A percentile compares a stretch with the other conserved stretches of the same genome.
These are phyloP conservation scores for Griposia aprilina DNA, from an alignment of 2,888 invertebrate genomes.

Conservation along the genomic window DNA sequence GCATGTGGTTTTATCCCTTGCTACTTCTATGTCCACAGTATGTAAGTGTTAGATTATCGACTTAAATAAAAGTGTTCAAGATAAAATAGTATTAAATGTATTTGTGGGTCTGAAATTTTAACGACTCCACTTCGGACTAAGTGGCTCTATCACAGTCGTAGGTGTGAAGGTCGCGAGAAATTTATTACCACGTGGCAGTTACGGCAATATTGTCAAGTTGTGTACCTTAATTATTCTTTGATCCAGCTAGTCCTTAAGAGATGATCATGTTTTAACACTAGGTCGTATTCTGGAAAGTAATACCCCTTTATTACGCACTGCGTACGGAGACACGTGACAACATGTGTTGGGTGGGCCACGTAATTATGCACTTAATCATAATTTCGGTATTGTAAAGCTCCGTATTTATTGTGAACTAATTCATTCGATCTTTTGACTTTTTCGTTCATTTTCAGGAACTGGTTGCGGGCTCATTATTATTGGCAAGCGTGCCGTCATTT, in stretches of 20 bases:
- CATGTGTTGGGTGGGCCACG: too few relatives aligned
- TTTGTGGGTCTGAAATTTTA: constrained; percentile 14
- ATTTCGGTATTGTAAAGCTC: neutral
- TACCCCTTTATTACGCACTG: too few relatives aligned
- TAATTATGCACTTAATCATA: neutral
- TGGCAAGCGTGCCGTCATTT: neutral
- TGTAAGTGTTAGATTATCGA: neutral
- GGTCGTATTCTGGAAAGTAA: neutral
- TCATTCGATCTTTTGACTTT: neutral
- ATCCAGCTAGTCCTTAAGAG: neutral
- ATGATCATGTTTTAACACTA: neutral
- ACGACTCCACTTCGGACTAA: neutral
- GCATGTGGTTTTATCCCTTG: constrained; percentile 5
- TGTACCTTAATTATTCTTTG: too few relatives aligned
- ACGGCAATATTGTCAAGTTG: neutral
- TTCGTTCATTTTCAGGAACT: neutral
- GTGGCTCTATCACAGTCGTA: constrained; percentile 3
- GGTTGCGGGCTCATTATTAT: neutral
- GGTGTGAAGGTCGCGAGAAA: constrained; percentile 36
- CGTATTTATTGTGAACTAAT: neutral
- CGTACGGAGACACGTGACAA: too few relatives aligned
- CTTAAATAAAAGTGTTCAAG: neutral
- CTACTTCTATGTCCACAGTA: constrained; percentile 8
- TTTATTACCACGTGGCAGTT: constrained; percentile 8
- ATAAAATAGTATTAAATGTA: constrained; percentile 7